phyloP scores from a whole-genome alignment of 1,140 invertebrate genomes.

The Leguminivora glycinivorella region DNA sequence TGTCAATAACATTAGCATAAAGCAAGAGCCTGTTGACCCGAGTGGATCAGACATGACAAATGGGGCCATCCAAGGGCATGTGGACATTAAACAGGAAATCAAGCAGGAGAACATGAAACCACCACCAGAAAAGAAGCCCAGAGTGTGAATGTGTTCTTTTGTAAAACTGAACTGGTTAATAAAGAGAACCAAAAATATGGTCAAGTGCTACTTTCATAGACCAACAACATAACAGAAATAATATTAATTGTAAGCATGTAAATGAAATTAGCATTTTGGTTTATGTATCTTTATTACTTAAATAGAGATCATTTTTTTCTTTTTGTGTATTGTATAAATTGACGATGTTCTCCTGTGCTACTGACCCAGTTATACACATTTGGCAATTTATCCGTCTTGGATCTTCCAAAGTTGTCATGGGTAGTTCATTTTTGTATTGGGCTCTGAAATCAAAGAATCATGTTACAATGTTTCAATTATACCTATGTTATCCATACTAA shows the following conservation, averaged over 20 bases:
- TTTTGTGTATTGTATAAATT: constrained; percentile 64
- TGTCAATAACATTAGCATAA: constrained; percentile 68
- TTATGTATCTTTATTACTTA: constrained; percentile 26
- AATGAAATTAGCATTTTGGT: constrained; percentile 23
- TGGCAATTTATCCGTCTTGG: constrained; percentile 59
- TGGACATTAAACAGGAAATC: constrained; percentile 83
- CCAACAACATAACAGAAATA: not conserved
- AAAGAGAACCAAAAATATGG: not conserved
- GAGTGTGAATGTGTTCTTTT: constrained; percentile 54
- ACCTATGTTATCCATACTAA: too few relatives aligned
- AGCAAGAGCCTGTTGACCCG: constrained; percentile 72
- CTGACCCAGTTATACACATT: constrained; percentile 49
- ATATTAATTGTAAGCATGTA: constrained; percentile 5
- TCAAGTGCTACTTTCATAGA: not conserved
- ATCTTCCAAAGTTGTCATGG: constrained; percentile 33
- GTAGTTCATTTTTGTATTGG: constrained; percentile 17
- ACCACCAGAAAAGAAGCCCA: constrained; percentile 91
- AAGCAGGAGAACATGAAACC: constrained; percentile 90
- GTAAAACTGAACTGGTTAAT: not conserved
- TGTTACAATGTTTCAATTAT: constrained; percentile 8
- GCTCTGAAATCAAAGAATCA: constrained; percentile 9
- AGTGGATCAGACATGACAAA: constrained; percentile 64
- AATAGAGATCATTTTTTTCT: constrained; percentile 51
- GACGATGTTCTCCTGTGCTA: constrained; percentile 48
- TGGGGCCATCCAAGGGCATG: constrained; percentile 57